A percentile compares a stretch with the other conserved stretches of the same genome.
Conservation (phyloP, 2,888 invertebrate species). For the Automeris io region DNA sequence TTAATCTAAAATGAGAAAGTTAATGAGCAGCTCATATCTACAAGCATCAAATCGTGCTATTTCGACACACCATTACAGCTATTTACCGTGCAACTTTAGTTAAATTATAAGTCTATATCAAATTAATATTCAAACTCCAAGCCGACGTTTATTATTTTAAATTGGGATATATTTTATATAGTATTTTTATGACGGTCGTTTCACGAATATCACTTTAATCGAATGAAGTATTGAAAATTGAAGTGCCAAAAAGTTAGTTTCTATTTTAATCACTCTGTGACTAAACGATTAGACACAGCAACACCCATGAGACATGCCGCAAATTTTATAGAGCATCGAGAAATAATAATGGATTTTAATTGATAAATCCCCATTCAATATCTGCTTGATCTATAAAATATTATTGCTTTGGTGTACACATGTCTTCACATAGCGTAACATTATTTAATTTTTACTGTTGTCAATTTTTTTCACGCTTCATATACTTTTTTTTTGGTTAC, state of each 20-base stretch:
- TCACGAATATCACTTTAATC: slow-evolving; percentile 13
- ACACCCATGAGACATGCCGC: slow-evolving; percentile 3
- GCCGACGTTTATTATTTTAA: slow-evolving; percentile 1
- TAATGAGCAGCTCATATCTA: too few relatives aligned
- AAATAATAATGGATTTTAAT: slow-evolving; percentile 8
- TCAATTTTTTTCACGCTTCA: too few relatives aligned
- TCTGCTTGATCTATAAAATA: too few relatives aligned
- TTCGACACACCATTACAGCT: not conserved
- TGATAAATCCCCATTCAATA: too few relatives aligned
- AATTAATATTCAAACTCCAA: slow-evolving; percentile 8
- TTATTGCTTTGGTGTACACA: too few relatives aligned
- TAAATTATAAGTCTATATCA: not conserved
- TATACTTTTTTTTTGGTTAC: too few relatives aligned
- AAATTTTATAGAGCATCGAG: not conserved
- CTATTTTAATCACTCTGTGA: slow-evolving; percentile 14
- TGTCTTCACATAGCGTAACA: too few relatives aligned
- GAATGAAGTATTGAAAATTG: slow-evolving; percentile 16
- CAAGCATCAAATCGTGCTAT: not conserved
- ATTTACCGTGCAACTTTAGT: not conserved
- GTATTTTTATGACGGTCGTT: slow-evolving; percentile 12
- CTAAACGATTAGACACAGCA: slow-evolving; percentile 18
- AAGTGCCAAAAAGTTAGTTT: slow-evolving; percentile 18
- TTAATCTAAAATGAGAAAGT: too few relatives aligned
- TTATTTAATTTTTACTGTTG: too few relatives aligned
- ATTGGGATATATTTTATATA: slow-evolving; percentile 3